These are phyloP conservation scores for Lasioglossum zephyrum DNA, from an alignment of 2,888 invertebrate species.

Conservation along the genomic window DNA sequence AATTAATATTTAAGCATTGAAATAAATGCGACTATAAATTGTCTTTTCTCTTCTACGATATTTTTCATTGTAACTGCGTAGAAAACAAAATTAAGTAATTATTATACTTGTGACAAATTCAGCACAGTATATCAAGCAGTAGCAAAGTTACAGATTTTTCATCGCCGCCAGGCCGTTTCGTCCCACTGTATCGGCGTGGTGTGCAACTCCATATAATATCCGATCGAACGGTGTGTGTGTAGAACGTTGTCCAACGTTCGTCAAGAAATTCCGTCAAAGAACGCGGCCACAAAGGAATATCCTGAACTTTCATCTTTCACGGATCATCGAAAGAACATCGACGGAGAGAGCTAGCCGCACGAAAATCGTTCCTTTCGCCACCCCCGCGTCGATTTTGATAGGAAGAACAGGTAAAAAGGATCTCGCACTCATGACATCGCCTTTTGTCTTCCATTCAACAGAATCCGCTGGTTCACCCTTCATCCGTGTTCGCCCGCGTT, in stretches of 20 bases:
- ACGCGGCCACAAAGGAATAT: conserved; percentile 14
- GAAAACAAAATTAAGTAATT: too few species aligned
- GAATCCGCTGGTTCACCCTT: conserved; percentile 37
- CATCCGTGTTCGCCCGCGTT: conserved; percentile 5
- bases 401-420: conserved; percentile 25
- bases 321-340: conserved; percentile 22
- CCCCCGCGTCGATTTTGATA: conserved; percentile 3
- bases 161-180: too few species aligned
- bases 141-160: too few species aligned
- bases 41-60: too few species aligned
- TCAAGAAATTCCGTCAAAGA: conserved; percentile 1
- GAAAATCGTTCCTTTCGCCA: neutral
- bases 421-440: conserved; percentile 8
- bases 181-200: too few species aligned
- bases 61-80: too few species aligned
- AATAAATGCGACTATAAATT: too few species aligned
- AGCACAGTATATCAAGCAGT: too few species aligned
- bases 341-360: conserved; percentile 4
- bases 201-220: conserved; percentile 7
- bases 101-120: too few species aligned
- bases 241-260: neutral
- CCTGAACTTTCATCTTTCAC: conserved; percentile 17
- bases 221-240: neutral
- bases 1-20: too few species aligned
- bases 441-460: conserved; percentile 50